Percentiles rank a stretch among this genome's conserved stretches.
phyloP scores from a whole-genome alignment of 1,140 invertebrate species.

The Eurosta solidaginis region DNA sequence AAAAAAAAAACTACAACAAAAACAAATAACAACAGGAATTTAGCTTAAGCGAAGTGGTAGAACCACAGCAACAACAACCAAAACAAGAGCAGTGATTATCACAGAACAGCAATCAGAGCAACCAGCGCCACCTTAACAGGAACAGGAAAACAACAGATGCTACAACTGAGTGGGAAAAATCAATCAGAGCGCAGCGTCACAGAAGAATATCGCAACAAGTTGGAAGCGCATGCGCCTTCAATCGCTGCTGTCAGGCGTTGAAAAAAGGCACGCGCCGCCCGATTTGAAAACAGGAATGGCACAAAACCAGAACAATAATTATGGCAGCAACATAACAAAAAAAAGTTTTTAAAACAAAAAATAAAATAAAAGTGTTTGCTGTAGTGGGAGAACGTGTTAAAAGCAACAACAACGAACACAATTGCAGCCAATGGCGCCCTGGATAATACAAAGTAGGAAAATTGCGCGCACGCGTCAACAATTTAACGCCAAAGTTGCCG shows the following conservation, averaged over 20 bases:
- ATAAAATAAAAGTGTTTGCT: neutral
- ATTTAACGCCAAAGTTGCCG: slow-evolving; percentile 25
- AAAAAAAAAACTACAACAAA: neutral
- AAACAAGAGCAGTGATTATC: neutral
- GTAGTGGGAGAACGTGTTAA: slow-evolving; percentile 18
- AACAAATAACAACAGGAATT: too few species aligned
- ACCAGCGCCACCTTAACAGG: neutral
- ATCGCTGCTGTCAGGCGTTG: neutral
- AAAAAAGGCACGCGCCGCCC: neutral
- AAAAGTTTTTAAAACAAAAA: neutral
- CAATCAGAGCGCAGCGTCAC: neutral
- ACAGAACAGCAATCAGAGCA: neutral
- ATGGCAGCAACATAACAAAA: neutral
- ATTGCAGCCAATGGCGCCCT: neutral
- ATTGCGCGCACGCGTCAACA: slow-evolving; percentile 31
- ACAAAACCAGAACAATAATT: neutral
- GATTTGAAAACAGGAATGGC: neutral
- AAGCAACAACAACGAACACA: neutral
- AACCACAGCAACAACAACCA: neutral
- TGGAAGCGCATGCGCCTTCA: neutral
- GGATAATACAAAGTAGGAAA: neutral
- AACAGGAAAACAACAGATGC: neutral
- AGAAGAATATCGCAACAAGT: too few species aligned
- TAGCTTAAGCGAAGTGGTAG: too few species aligned
- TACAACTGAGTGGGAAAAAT: neutral